Evolutionary conservation across 2,113 vertebrate genomes (phyloP).

Genomic region (Serinus canaria): DNA sequence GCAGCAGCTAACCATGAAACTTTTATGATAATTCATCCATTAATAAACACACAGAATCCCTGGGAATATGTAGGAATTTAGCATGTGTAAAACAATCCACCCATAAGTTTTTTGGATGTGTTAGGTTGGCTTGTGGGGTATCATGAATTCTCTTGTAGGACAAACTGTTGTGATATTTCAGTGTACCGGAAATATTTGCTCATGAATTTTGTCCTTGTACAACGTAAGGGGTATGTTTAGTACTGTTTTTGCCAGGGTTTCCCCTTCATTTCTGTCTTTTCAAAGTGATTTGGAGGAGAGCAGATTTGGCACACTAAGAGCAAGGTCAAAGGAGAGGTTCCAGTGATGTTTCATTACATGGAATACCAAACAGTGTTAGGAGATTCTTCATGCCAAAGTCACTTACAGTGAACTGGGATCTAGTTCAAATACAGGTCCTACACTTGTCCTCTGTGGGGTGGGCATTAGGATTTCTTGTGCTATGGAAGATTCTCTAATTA

Average conservation of each 20-base stretch:
- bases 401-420: not conserved
- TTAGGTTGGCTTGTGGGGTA: not conserved
- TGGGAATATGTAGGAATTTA: not conserved
- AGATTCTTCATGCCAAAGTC: not conserved
- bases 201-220: not conserved
- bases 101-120: not conserved
- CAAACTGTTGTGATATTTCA: not conserved
- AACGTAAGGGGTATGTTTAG: not conserved
- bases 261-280: not conserved
- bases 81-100: not conserved
- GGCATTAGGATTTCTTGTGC: not conserved
- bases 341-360: not conserved
- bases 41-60: not conserved
- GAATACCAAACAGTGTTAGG: not conserved
- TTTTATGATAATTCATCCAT: not conserved
- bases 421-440: not conserved
- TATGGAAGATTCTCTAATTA: not conserved
- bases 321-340: not conserved
- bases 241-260: not conserved
- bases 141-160: not conserved
- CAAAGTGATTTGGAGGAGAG: not conserved
- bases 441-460: not conserved
- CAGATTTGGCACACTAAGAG: not conserved
- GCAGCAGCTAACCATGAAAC: not conserved
- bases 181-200: not conserved